Evolutionary conservation across 2,888 invertebrate species (phyloP).

Genomic region (Cosmopolites sordidus): DNA sequence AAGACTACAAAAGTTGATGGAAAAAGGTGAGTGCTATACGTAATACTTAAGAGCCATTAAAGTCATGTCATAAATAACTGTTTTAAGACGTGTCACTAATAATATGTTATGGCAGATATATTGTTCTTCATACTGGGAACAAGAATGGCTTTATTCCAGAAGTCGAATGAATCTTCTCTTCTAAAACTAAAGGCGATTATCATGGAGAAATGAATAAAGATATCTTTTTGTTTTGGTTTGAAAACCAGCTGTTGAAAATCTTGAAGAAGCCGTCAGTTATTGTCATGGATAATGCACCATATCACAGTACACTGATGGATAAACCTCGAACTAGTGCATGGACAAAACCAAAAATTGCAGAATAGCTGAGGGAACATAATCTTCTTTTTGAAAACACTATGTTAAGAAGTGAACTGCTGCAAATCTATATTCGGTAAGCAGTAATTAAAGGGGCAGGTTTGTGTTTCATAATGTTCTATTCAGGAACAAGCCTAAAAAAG

Average conservation of each 20-base stretch:
- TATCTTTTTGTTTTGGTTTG: too few species aligned
- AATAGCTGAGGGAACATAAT: conserved; percentile 9
- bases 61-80: too few species aligned
- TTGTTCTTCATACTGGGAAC: conserved; percentile 4
- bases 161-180: conserved; percentile 3
- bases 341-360: conserved; percentile 8
- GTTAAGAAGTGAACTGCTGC: conserved; percentile 8
- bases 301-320: conserved; percentile 5
- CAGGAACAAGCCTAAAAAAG: conserved; percentile 7
- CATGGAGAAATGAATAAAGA: conserved; percentile 21
- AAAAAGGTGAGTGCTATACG: conserved; percentile 8
- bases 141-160: conserved; percentile 2
- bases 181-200: conserved; percentile 11
- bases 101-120: not conserved
- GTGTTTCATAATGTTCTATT: not conserved
- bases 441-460: conserved; percentile 1
- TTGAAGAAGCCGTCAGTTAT: too few species aligned
- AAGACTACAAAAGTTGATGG: conserved; percentile 15
- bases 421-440: not conserved
- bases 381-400: conserved; percentile 1
- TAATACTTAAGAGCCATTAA: too few species aligned
- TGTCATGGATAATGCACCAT: too few species aligned
- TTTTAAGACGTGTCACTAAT: too few species aligned
- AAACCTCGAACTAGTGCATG: conserved; percentile 7
- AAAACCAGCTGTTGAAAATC: too few species aligned